These are phyloP conservation scores for Chrysolina oricalcia DNA, from an alignment of 2,888 invertebrate genomes.

Conservation along the genomic window DNA sequence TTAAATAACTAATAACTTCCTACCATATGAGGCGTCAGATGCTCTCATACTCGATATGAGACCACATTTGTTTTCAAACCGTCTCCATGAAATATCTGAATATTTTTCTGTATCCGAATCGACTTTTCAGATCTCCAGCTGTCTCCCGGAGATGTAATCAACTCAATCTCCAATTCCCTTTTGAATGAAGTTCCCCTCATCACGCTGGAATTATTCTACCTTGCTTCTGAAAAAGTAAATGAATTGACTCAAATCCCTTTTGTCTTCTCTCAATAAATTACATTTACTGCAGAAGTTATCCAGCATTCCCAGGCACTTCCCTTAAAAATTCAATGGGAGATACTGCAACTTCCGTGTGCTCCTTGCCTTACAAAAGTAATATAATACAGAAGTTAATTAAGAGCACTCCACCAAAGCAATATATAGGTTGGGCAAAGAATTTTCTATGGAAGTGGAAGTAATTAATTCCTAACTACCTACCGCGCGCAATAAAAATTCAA, in stretches of 20 bases:
- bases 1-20: no score
- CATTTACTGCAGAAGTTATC: conserved; percentile 45
- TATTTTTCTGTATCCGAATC: no score
- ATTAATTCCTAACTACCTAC: conserved; percentile 43
- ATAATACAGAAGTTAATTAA: conserved; percentile 52
- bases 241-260: conserved; percentile 44
- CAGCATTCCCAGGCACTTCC: conserved; percentile 38
- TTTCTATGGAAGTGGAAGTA: conserved; percentile 47
- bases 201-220: not conserved
- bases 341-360: conserved; percentile 41
- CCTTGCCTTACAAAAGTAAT: conserved; percentile 42
- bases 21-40: no score
- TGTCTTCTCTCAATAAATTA: conserved; percentile 44
- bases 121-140: not conserved
- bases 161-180: conserved; percentile 10
- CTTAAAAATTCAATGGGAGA: conserved; percentile 44
- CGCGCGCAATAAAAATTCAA: conserved; percentile 35
- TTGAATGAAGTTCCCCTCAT: not conserved
- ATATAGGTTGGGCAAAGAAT: conserved; percentile 43
- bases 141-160: not conserved
- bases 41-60: no score
- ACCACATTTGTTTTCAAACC: no score
- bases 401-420: conserved; percentile 47
- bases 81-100: no score
- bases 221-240: conserved; percentile 34